Evolutionary conservation across 2,113 vertebrate species (phyloP), one percentile per base, ranked within the genome.

Genomic region (Myotis davidii): DNA sequence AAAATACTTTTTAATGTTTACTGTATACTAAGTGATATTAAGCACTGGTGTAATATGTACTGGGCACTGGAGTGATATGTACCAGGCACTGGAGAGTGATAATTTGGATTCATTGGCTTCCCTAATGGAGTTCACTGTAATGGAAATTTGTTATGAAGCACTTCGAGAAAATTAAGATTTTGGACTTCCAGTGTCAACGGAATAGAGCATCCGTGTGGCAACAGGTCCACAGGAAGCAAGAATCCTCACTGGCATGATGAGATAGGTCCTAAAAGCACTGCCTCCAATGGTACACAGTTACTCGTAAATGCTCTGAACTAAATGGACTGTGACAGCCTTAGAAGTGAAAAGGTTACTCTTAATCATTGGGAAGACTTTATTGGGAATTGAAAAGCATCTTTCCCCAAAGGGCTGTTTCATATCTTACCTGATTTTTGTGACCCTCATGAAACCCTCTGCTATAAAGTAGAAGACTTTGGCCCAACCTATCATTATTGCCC

Each of bases 371-470:
- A 91, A 85, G 59, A 0, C n/a, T 65, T 96, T 70, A 85, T 32
- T 74, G 81, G 74, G 39, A 91, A 91, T 89, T 50, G 52, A 84
- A 92, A 82, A 65, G 3, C 12, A 59, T 54, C 39, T 89, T 92
- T 91, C 45, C 37, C 59, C 37, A 67, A 90, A 91, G 70, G 56
- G 17, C 52, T 90, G 32, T 91, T 83, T 79, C 27, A 87, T 56
- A 79, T 92, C 67, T 67, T 52, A 91, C 65, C 9, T 17, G 52
- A 64, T 91, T 96, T 92, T 91, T 56, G 56, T 32, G 65, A 95
- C 61, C 42, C n/a, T 90, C 23, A 56, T 42, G 81, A 94, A 88
- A 91, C 5, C 5, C 9, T 82, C 50, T 50, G 70, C 20, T 73
- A 3, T 67, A 83, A 83, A 85, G 37, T 74, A 79, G 18, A 89